Evolutionary conservation across 2,888 invertebrate genomes (phyloP).

Genomic region (Hydropsyche betteni): DNA sequence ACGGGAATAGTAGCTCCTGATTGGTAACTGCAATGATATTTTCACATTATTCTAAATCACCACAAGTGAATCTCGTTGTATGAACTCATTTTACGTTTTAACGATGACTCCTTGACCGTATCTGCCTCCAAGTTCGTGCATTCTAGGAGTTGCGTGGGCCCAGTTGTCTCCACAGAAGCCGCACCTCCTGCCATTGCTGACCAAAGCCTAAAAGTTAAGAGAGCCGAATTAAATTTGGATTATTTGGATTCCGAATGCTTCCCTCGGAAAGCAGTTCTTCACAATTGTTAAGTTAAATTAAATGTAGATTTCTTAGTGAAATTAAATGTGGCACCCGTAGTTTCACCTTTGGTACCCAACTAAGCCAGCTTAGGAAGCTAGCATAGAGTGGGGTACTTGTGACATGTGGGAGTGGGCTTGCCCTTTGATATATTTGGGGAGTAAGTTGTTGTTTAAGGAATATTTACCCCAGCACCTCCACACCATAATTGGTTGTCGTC

Average conservation of each 20-base stretch:
- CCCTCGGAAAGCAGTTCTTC: too few species aligned
- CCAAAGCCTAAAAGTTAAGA: background rate
- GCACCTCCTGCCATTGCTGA: constrained; percentile 60
- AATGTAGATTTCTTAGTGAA: too few species aligned
- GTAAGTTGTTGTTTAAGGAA: too few species aligned
- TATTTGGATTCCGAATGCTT: too few species aligned
- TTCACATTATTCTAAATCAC: background rate
- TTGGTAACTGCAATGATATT: constrained; percentile 52
- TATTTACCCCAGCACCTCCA: constrained; percentile 59
- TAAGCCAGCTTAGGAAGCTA: too few species aligned
- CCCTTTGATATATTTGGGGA: too few species aligned
- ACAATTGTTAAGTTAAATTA: too few species aligned
- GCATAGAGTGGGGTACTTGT: too few species aligned
- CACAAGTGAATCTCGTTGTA: background rate
- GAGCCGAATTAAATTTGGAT: too few species aligned
- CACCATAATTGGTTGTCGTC: constrained; percentile 66
- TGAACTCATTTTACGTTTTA: constrained; percentile 53
- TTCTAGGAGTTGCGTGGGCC: constrained; percentile 58
- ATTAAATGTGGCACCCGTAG: too few species aligned
- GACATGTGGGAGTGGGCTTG: too few species aligned
- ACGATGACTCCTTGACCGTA: constrained; percentile 64
- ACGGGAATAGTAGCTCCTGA: constrained; percentile 55
- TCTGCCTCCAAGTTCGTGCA: constrained; percentile 66
- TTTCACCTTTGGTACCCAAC: too few species aligned
- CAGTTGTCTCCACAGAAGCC: constrained; percentile 68